Conservation (phyloP, 2,888 invertebrate genomes). For the Embidobia sp. region DNA sequence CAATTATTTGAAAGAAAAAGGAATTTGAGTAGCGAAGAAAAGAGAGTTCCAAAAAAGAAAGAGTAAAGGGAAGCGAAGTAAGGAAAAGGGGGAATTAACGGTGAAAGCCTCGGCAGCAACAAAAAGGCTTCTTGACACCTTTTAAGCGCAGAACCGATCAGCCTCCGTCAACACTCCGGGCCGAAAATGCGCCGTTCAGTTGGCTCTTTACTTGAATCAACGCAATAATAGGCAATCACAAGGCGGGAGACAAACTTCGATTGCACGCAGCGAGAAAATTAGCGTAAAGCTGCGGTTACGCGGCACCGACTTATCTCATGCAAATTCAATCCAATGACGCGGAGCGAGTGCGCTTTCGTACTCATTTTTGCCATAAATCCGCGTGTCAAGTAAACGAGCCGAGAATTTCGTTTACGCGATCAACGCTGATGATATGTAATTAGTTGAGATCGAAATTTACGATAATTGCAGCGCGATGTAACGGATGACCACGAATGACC, state of each 20-base stretch:
- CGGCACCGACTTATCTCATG: neutral
- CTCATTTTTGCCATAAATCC: neutral
- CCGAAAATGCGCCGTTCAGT: constrained; percentile 52
- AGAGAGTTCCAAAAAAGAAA: constrained; percentile 48
- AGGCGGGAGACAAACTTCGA: constrained; percentile 41
- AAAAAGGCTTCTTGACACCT: constrained; percentile 77
- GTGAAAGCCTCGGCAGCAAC: constrained; percentile 71
- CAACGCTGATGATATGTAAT: constrained; percentile 16
- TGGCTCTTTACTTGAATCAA: constrained; percentile 54
- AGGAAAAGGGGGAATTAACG: constrained; percentile 61
- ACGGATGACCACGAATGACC: constrained; percentile 44
- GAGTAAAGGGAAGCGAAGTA: constrained; percentile 43
- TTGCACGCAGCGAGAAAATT: constrained; percentile 26
- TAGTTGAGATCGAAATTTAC: constrained; percentile 38
- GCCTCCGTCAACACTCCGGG: constrained; percentile 63
- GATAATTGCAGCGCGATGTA: constrained; percentile 30
- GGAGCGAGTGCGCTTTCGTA: too few relatives aligned
- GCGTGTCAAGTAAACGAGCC: neutral
- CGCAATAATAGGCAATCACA: constrained; percentile 63
- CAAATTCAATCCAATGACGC: too few relatives aligned
- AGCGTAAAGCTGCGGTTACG: constrained; percentile 21
- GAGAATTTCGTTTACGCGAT: constrained; percentile 2
- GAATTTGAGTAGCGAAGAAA: constrained; percentile 54
- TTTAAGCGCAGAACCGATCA: constrained; percentile 73
- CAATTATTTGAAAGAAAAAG: constrained; percentile 55